These are phyloP conservation scores for Dicaeum eximium DNA, from an alignment of 2,113 vertebrate genomes.

Conservation along the genomic window DNA sequence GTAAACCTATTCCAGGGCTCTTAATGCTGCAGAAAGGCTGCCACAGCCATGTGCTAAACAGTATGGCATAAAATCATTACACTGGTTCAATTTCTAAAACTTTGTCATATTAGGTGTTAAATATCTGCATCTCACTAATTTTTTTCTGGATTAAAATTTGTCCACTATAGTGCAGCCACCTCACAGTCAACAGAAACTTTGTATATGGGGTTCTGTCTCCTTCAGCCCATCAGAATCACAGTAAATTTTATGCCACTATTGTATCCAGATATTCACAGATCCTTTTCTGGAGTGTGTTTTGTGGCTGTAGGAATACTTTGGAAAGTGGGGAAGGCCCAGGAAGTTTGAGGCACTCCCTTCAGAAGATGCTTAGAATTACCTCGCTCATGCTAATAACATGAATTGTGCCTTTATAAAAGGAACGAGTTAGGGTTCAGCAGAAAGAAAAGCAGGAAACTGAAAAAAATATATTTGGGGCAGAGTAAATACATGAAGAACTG, in stretches of 20 bases:
- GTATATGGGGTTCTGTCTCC: not conserved
- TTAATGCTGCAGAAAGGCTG: not conserved
- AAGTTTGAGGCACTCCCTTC: not conserved
- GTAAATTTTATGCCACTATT: accelerated
- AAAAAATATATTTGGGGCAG: not conserved
- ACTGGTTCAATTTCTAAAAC: not conserved
- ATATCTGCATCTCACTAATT: not conserved
- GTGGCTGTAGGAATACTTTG: accelerated
- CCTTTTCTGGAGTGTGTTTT: not conserved
- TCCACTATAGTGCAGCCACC: not conserved
- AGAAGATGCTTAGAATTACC: not conserved
- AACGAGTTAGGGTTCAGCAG: not conserved
- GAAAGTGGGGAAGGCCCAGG: not conserved
- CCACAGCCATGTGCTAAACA: not conserved
- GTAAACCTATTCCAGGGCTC: not conserved
- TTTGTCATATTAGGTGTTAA: not conserved
- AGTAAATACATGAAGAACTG: not conserved
- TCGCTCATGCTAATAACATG: not conserved
- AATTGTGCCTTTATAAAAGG: not conserved
- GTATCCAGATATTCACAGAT: not conserved
- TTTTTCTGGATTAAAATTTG: not conserved
- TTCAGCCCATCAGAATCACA: not conserved
- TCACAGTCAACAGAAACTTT: not conserved
- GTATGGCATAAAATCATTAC: not conserved
- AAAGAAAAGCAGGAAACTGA: not conserved